Conservation (phyloP, 2,113 vertebrate genomes). For the Rhinolophus sinicus region DNA sequence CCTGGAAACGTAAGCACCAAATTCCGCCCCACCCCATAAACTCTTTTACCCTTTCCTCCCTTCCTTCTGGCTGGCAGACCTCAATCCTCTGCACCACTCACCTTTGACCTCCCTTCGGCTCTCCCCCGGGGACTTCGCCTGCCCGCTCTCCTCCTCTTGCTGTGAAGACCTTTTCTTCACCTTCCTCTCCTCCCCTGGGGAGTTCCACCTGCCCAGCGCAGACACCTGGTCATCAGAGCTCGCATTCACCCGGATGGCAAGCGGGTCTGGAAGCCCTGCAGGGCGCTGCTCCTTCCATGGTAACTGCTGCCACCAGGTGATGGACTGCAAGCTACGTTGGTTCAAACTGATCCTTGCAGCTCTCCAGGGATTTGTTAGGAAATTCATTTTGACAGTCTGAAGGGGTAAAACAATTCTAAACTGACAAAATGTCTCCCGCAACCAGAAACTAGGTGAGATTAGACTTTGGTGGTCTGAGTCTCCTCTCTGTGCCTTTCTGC, state of each 20-base stretch:
- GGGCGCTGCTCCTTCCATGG: neutral
- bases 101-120: neutral
- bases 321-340: too few relatives aligned
- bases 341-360: fast-evolving
- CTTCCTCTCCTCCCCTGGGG: neutral
- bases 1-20: constrained; percentile 91
- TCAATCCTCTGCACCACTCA: neutral
- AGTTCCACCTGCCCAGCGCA: neutral
- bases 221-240: neutral
- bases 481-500: neutral
- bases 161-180: neutral
- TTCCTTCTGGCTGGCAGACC: neutral
- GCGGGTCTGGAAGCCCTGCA: neutral
- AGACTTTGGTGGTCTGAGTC: fast-evolving
- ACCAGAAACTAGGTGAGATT: neutral
- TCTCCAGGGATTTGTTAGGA: neutral
- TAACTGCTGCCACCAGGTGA: fast-evolving
- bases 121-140: neutral
- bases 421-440: neutral
- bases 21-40: neutral
- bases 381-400: neutral
- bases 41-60: neutral
- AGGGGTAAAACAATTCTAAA: neutral
- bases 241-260: neutral
- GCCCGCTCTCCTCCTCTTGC: neutral